Conservation (phyloP, 1,140 invertebrate genomes). For the Meloidogyne hapla region DNA sequence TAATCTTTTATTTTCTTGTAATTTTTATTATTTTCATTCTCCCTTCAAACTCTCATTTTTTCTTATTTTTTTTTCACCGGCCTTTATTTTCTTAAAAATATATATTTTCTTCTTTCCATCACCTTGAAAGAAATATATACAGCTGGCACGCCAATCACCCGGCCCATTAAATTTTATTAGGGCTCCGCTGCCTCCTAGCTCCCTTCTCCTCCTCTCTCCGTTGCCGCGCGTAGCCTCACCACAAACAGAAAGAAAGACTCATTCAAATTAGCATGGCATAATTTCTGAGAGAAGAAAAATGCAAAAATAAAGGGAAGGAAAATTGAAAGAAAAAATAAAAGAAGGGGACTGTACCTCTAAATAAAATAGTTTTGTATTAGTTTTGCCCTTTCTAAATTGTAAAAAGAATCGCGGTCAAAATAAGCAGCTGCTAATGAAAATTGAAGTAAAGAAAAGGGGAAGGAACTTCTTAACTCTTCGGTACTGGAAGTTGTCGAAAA, state of each 20-base stretch:
- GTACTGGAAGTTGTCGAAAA: too few relatives aligned
- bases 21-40: not conserved
- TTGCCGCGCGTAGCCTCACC: not conserved
- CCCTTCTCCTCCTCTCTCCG: not conserved
- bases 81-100: not conserved
- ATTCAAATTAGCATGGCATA: constrained; percentile 3
- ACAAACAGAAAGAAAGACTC: not conserved
- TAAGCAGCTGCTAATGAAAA: too few relatives aligned
- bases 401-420: too few relatives aligned
- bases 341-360: not conserved
- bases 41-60: not conserved
- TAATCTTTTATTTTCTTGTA: not conserved
- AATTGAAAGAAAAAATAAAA: not conserved
- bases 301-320: not conserved
- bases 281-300: not conserved
- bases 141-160: constrained; percentile 31
- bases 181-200: not conserved
- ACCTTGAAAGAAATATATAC: not conserved
- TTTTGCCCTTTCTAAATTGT: too few relatives aligned
- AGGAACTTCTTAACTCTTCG: too few relatives aligned
- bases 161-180: constrained; percentile 33
- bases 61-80: not conserved
- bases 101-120: not conserved
- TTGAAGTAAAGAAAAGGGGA: too few relatives aligned
- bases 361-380: too few relatives aligned